A percentile compares a stretch with the other conserved stretches of the same genome.
Conservation (phyloP, 2,888 invertebrate species). For the Odontothrips loti region DNA sequence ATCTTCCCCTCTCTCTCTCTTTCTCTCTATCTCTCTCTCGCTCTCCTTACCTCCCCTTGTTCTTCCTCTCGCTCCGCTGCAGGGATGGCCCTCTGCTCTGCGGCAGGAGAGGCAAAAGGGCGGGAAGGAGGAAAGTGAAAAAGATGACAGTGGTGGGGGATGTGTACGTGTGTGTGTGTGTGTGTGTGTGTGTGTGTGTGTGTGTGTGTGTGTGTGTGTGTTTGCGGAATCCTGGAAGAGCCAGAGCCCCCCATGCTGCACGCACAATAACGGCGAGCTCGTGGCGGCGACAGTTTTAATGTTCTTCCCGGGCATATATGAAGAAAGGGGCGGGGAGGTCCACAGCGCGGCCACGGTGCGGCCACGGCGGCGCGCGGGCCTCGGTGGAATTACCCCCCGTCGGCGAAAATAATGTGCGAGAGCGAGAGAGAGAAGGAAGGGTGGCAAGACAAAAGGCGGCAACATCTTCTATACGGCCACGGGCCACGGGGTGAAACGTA, state of each 20-base stretch:
- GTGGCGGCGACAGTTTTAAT: constrained; percentile 20
- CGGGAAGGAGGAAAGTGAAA: constrained; percentile 1
- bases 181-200: not conserved
- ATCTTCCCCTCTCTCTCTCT: not conserved
- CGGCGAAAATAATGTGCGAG: not conserved
- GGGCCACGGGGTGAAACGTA: too few relatives aligned
- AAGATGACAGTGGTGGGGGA: not conserved
- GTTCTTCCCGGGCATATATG: constrained; percentile 10
- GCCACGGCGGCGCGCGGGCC: not conserved
- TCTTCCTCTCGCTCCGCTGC: too few relatives aligned
- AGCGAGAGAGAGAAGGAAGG: not conserved
- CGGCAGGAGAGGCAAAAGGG: too few relatives aligned
- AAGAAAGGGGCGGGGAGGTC: not conserved
- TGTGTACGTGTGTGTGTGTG: not conserved
- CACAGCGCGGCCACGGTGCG: not conserved
- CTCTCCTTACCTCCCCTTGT: too few relatives aligned
- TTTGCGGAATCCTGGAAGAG: constrained; percentile 19
- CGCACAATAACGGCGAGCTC: constrained; percentile 14
- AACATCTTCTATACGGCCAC: too few relatives aligned
- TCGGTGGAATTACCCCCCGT: not conserved
- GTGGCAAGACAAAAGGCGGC: not conserved
- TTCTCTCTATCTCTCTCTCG: not conserved
- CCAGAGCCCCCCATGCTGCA: constrained; percentile 7
- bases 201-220: not conserved
- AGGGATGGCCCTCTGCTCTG: too few relatives aligned